Evolutionary conservation across 2,797 vertebrate species (phyloP), one percentile per base, ranked within the genome.

Genomic region (Heliangelus exortis): DNA sequence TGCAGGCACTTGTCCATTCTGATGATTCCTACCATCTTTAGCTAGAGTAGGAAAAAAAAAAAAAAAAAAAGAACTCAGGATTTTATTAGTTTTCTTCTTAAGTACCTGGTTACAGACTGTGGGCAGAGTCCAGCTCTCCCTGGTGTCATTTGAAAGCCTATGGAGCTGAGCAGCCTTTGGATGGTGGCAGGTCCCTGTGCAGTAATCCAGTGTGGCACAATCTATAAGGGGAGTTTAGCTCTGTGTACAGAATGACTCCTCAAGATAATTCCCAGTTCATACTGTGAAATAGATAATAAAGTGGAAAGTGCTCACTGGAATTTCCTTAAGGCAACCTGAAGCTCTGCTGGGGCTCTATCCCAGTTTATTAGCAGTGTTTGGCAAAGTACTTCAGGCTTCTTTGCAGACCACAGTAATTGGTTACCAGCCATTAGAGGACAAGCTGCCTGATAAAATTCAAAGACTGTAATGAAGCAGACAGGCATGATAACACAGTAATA

Each of bases 331-430:
- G 90, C 91, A 92, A 87, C 69, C 90, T 95, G 94, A 91, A 89
- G 89, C 76, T 66, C 58, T 55, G 80, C 59, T 91, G 79, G 84
- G 76, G 54, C 68, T 85, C 29, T 92, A 92, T 93, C 83, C 55
- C 41, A 63, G 59, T 95, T 95, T 96, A 95, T 96, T 91, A 96
- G 84, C 29, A 67, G 83, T 78, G 73, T 93, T 94, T 92, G 95
- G 93, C 79, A 92, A 95, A 90, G 90, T 76, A 94, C 92, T 96
- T 95, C 65, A 73, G 85, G 94, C 76, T 96, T 84, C 77, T 89
- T 89, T 96, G 93, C 87, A 96, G 86, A 78, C 91, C 84, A 79
- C 94, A 80, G 92, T 90, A 94, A 91, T 94, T 96, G 94, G 85
- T 95, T 96, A 84, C 48, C 71, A 87, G 90, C 95, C 84, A 92